phyloP scores from a whole-genome alignment of 2,113 vertebrate species.

The Pontoporia blainvillei region DNA sequence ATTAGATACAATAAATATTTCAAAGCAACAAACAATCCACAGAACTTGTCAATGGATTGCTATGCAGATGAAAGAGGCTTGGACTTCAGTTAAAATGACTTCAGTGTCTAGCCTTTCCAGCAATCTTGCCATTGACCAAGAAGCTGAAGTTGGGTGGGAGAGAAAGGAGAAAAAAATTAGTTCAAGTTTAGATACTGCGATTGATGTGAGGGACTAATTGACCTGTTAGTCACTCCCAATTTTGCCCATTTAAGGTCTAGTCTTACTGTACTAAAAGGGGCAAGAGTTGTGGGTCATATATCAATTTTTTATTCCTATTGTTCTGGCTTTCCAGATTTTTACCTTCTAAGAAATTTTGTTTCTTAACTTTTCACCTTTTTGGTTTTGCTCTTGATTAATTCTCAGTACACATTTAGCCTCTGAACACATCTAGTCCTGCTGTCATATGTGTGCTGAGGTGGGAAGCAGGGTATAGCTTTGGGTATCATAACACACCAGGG shows the following conservation, averaged over 20 bases:
- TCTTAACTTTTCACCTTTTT: slow-evolving; percentile 18
- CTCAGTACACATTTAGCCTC: slow-evolving; percentile 2
- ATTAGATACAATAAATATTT: not conserved
- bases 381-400: slow-evolving; percentile 22
- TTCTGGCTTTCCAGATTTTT: not conserved
- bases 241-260: not conserved
- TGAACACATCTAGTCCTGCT: not conserved
- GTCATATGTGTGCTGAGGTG: slow-evolving; percentile 33
- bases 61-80: not conserved
- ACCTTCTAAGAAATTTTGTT: not conserved
- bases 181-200: not conserved
- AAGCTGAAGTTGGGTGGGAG: not conserved
- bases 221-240: not conserved
- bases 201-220: not conserved
- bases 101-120: not conserved
- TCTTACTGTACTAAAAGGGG: not conserved
- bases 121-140: not conserved
- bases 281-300: not conserved
- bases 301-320: not conserved
- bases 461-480: slow-evolving; percentile 32
- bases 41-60: not conserved
- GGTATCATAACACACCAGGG: slow-evolving; percentile 60
- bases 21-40: not conserved
- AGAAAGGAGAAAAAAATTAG: not conserved
- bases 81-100: not conserved